phyloP scores from a whole-genome alignment of 2,888 invertebrate species.

The Troides oblongomaculatus region DNA sequence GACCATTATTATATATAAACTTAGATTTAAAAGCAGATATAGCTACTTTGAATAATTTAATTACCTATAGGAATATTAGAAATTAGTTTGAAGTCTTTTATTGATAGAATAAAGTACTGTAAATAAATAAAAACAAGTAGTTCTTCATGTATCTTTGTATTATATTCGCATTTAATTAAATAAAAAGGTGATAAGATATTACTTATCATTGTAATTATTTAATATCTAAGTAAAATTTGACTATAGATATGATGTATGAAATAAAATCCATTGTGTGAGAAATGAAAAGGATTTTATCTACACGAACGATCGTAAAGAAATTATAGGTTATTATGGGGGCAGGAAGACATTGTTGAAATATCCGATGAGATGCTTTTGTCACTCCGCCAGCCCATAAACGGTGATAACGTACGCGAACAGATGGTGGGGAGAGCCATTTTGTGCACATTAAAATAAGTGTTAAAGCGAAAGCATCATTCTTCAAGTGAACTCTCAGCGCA shows the following conservation, averaged over 20 bases:
- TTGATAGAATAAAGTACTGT: neutral
- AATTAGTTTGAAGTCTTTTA: too few relatives aligned
- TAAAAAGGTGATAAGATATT: too few relatives aligned
- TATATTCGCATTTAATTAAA: too few relatives aligned
- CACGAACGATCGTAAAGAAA: slow-evolving; percentile 5
- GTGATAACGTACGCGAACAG: neutral
- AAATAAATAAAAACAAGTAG: neutral
- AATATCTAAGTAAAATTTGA: too few relatives aligned
- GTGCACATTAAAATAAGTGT: neutral
- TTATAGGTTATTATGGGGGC: slow-evolving; percentile 3
- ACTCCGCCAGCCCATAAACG: neutral
- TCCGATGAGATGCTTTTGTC: slow-evolving; percentile 6
- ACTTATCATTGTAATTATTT: too few relatives aligned
- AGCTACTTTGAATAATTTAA: too few relatives aligned
- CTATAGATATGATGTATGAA: neutral
- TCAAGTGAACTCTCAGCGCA: neutral
- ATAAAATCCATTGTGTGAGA: neutral
- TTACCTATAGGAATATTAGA: too few relatives aligned
- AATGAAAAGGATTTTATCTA: slow-evolving; percentile 4
- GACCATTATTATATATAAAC: too few relatives aligned
- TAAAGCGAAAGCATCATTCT: neutral
- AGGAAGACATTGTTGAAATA: slow-evolving; percentile 3
- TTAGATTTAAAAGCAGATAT: too few relatives aligned
- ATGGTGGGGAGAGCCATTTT: neutral
- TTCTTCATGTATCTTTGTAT: too few relatives aligned